Percentiles rank a stretch among this genome's conserved stretches.
phyloP scores from a whole-genome alignment of 2,888 invertebrate genomes.

The Stenichneumon culpator region DNA sequence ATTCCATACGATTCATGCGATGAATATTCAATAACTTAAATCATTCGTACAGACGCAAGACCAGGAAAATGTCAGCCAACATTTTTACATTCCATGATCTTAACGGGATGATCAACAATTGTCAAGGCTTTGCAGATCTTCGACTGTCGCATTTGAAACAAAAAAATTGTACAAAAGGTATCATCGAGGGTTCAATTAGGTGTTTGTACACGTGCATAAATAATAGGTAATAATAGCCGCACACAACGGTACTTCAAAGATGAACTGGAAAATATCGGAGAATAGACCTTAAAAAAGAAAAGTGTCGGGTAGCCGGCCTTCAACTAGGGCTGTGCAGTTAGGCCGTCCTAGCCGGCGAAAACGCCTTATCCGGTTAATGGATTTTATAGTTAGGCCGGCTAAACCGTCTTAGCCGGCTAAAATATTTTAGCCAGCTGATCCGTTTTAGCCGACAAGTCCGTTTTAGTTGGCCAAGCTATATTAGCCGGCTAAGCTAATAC shows the following conservation, averaged over 20 bases:
- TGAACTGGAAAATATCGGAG: not conserved
- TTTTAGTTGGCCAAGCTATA: too few species aligned
- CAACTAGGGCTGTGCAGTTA: too few species aligned
- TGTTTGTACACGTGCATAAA: not conserved
- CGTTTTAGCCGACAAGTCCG: too few species aligned
- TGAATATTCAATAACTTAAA: not conserved
- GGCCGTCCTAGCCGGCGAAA: too few species aligned
- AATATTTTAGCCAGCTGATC: too few species aligned
- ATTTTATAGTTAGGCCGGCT: too few species aligned
- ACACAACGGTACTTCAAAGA: not conserved
- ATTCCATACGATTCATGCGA: not conserved
- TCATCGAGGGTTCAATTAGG: not conserved
- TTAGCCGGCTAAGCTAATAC: too few species aligned
- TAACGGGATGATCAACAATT: not conserved
- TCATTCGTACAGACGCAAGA: not conserved
- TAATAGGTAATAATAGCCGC: not conserved
- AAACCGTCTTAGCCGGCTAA: too few species aligned
- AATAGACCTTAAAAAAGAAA: not conserved
- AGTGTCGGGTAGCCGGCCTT: not conserved
- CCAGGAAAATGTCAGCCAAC: not conserved
- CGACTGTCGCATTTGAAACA: not conserved
- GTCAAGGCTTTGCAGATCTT: not conserved
- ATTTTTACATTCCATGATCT: not conserved
- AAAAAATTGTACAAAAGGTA: not conserved
- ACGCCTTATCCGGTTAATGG: too few species aligned